Evolutionary conservation across 2,888 invertebrate species (phyloP).

Genomic region (Cheiracanthium punctorium): DNA sequence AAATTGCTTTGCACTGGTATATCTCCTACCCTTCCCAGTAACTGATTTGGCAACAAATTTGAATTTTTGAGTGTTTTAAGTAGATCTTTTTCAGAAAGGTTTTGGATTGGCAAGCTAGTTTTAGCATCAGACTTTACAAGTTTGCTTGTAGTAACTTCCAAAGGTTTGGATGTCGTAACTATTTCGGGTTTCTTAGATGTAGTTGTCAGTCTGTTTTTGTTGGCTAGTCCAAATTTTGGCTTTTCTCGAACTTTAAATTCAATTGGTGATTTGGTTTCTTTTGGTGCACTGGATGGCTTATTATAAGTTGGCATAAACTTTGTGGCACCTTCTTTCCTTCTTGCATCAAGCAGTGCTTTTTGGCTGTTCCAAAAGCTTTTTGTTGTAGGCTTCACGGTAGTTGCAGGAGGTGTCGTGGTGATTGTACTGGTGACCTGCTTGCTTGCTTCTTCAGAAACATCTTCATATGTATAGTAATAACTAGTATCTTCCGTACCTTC

Average conservation of each 20-base stretch:
- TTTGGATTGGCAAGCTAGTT: slow-evolving; percentile 23
- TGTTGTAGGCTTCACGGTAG: slow-evolving; percentile 12
- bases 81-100: slow-evolving; percentile 25
- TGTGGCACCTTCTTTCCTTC: slow-evolving; percentile 39
- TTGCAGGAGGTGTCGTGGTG: neutral
- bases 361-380: slow-evolving; percentile 67
- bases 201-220: slow-evolving; percentile 19
- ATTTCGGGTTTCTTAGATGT: neutral
- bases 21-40: slow-evolving; percentile 55
- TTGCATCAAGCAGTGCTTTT: slow-evolving; percentile 40
- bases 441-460: slow-evolving; percentile 44
- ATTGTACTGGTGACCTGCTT: slow-evolving; percentile 3
- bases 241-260: slow-evolving; percentile 62
- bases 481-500: slow-evolving; percentile 53
- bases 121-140: slow-evolving; percentile 17
- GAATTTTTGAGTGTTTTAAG: neutral
- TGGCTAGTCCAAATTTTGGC: slow-evolving; percentile 52
- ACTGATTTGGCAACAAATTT: slow-evolving; percentile 24
- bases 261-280: slow-evolving; percentile 29
- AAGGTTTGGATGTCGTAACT: neutral
- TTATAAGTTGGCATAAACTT: slow-evolving; percentile 42
- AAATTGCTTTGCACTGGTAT: slow-evolving; percentile 29
- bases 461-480: slow-evolving; percentile 65
- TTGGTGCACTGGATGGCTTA: neutral
- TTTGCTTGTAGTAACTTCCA: neutral